Evolutionary conservation across 2,888 invertebrate species (phyloP).

Genomic region (Epistrophe eligans): DNA sequence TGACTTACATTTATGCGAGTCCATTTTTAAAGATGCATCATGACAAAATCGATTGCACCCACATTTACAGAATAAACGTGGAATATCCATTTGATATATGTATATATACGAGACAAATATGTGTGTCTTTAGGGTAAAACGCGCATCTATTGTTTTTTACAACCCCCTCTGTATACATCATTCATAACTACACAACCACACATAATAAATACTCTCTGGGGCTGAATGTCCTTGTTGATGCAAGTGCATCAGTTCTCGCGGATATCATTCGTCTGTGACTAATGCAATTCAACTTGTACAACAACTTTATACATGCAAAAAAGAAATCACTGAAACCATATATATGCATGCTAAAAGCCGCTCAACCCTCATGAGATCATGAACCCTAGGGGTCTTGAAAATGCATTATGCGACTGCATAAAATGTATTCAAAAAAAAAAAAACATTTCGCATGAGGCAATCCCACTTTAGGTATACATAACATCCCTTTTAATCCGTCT

Average conservation of each 20-base stretch:
- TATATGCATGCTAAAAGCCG: slow-evolving; percentile 35
- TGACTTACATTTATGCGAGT: slow-evolving; percentile 39
- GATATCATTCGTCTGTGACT: slow-evolving; percentile 67
- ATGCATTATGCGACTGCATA: slow-evolving; percentile 65
- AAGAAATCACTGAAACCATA: slow-evolving; percentile 46
- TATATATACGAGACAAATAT: slow-evolving; percentile 12
- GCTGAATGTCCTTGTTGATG: slow-evolving; percentile 64
- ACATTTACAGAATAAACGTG: slow-evolving; percentile 6
- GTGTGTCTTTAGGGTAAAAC: slow-evolving; percentile 71
- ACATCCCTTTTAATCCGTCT: slow-evolving; percentile 18
- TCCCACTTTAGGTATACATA: too few species aligned
- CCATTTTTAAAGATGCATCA: slow-evolving; percentile 53
- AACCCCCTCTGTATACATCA: slow-evolving; percentile 2
- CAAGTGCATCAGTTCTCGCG: slow-evolving; percentile 75
- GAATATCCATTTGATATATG: not conserved
- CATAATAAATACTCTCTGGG: not conserved
- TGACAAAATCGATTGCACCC: slow-evolving; percentile 50
- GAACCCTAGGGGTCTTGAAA: slow-evolving; percentile 37
- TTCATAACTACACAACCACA: slow-evolving; percentile 26
- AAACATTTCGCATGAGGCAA: slow-evolving; percentile 24
- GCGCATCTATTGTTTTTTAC: slow-evolving; percentile 38
- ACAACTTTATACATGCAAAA: not conserved
- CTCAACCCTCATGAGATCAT: slow-evolving; percentile 17
- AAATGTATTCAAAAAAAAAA: slow-evolving; percentile 40
- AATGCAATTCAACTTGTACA: slow-evolving; percentile 59